These are phyloP conservation scores for Callyntrura sp. DNA, from an alignment of 2,888 invertebrate genomes.

Conservation along the genomic window DNA sequence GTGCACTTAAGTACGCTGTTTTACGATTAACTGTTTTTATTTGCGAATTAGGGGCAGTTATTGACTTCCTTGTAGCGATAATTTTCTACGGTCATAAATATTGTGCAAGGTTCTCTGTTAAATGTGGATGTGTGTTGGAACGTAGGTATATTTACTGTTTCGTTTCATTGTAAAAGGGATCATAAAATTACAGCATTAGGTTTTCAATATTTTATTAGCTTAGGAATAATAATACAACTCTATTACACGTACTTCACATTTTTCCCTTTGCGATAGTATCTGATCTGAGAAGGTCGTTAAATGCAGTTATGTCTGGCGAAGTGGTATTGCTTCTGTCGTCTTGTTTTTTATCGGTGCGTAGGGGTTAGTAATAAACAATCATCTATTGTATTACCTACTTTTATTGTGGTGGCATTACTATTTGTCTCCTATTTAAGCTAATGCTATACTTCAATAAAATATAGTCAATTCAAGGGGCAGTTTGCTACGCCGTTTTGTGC, in stretches of 20 bases:
- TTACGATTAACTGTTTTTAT: constrained; percentile 53
- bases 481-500: no score
- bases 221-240: not conserved
- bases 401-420: constrained; percentile 61
- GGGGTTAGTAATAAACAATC: constrained; percentile 60
- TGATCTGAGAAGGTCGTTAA: constrained; percentile 39
- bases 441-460: constrained; percentile 50
- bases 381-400: constrained; percentile 60
- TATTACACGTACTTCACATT: not conserved
- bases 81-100: not conserved
- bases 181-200: no score
- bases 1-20: not conserved
- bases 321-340: not conserved
- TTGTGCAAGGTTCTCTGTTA: not conserved
- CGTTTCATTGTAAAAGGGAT: no score
- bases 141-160: not conserved
- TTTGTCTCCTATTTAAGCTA: constrained; percentile 65
- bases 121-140: not conserved
- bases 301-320: constrained; percentile 8
- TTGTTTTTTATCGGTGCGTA: constrained; percentile 61
- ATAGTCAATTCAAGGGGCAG: not conserved
- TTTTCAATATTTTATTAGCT: no score
- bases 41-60: constrained; percentile 52
- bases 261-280: not conserved
- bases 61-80: constrained; percentile 41